Percentiles rank a stretch among this genome's conserved stretches.
Conservation (phyloP, 2,113 vertebrate genomes). For the Channa argus region DNA sequence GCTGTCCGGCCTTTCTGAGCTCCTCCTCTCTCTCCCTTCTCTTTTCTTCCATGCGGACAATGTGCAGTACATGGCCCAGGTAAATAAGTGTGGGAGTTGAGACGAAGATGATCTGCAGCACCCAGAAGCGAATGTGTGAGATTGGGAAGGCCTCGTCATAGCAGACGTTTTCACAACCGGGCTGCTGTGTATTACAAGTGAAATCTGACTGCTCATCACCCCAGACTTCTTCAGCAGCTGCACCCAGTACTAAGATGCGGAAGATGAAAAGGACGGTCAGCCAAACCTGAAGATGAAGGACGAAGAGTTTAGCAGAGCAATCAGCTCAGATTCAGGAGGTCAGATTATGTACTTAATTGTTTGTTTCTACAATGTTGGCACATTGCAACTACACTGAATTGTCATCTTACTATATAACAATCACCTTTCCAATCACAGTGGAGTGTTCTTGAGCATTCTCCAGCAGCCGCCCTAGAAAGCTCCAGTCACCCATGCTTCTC, state of each 20-base stretch:
- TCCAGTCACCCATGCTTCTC: slow-evolving; percentile 98
- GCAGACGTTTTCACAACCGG: slow-evolving; percentile 95
- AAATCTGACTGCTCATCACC: slow-evolving; percentile 95
- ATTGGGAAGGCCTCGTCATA: slow-evolving; percentile 97
- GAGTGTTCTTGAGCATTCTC: slow-evolving; percentile 98
- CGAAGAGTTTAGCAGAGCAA: not conserved
- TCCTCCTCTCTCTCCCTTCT: slow-evolving; percentile 88
- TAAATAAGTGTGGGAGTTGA: slow-evolving; percentile 95
- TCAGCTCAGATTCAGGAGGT: not conserved
- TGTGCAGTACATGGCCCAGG: slow-evolving; percentile 93
- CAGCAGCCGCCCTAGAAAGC: slow-evolving; percentile 93
- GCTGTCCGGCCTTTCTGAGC: slow-evolving; percentile 71
- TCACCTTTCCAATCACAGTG: slow-evolving; percentile 95
- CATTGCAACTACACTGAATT: too few relatives aligned
- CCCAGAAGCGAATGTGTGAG: slow-evolving; percentile 97
- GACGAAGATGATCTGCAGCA: slow-evolving; percentile 96
- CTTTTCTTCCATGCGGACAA: slow-evolving; percentile 93
- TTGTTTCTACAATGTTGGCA: too few relatives aligned
- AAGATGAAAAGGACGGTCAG: slow-evolving; percentile 97
- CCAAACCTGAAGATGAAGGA: slow-evolving; percentile 85
- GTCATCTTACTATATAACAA: too few relatives aligned
- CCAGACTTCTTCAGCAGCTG: slow-evolving; percentile 94
- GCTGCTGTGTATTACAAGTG: slow-evolving; percentile 95
- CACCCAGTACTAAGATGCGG: slow-evolving; percentile 92
- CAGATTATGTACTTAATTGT: too few relatives aligned